These are phyloP conservation scores for Acanthococcus lagerstroemiae DNA, from an alignment of 2,888 invertebrate species.

Conservation along the genomic window DNA sequence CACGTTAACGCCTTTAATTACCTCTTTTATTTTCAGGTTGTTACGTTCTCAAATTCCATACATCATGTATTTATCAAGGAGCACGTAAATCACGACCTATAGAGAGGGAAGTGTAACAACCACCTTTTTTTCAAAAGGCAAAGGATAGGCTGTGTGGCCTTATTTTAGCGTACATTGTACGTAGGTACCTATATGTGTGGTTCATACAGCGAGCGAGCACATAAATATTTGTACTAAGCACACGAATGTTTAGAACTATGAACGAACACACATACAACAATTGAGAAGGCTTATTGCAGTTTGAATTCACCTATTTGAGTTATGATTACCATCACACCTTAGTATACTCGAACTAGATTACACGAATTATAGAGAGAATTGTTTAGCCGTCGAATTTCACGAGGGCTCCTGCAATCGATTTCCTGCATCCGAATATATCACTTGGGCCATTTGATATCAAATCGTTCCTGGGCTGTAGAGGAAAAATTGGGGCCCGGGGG, in stretches of 20 bases:
- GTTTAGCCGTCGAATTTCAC: too few species aligned
- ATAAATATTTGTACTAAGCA: background rate
- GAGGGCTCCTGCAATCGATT: too few species aligned
- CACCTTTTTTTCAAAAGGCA: background rate
- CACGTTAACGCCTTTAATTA: background rate
- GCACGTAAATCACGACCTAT: background rate
- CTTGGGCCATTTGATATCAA: too few species aligned
- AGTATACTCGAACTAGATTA: too few species aligned
- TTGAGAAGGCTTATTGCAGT: background rate
- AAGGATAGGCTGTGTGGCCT: too few species aligned
- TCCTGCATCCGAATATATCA: too few species aligned
- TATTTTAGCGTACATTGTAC: too few species aligned
- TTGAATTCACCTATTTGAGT: background rate
- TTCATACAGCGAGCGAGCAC: too few species aligned
- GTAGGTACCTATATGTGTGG: too few species aligned
- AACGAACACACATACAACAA: background rate
- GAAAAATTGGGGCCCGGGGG: too few species aligned
- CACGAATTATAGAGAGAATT: too few species aligned
- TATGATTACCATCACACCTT: background rate
- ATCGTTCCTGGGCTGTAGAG: too few species aligned
- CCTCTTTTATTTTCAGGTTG: background rate
- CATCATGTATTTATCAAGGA: background rate
- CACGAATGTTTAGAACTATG: background rate
- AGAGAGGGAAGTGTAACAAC: background rate
- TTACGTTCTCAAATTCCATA: background rate